A percentile compares a stretch with the other conserved stretches of the same genome.
These are phyloP conservation scores for Choristoneura rosaceana DNA, from an alignment of 2,888 invertebrate genomes.

Conservation along the genomic window DNA sequence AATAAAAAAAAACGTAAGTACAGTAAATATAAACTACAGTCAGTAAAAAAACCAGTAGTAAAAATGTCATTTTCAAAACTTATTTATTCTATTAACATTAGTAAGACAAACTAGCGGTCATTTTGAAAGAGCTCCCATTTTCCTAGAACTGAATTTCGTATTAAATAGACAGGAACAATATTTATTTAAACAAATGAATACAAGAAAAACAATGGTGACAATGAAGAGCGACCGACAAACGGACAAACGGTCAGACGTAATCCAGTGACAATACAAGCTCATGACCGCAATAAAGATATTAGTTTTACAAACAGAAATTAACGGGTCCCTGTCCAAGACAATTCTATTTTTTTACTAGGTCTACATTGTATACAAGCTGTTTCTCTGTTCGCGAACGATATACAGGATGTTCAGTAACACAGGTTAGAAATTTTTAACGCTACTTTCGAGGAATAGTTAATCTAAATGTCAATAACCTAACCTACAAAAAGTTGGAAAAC, in stretches of 20 bases:
- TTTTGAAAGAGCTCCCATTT: neutral
- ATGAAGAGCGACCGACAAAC: neutral
- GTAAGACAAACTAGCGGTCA: neutral
- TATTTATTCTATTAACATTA: too few relatives aligned
- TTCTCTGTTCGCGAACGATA: too few relatives aligned
- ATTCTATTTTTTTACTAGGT: neutral
- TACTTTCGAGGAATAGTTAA: too few relatives aligned
- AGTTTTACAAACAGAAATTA: constrained; percentile 8
- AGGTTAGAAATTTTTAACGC: too few relatives aligned
- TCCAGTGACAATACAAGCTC: constrained; percentile 3
- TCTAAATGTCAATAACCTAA: too few relatives aligned
- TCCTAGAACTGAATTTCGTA: neutral
- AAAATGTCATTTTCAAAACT: too few relatives aligned
- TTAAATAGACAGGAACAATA: neutral
- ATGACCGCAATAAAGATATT: constrained; percentile 19
- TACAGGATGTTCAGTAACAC: too few relatives aligned
- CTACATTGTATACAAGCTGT: neutral
- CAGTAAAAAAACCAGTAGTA: too few relatives aligned
- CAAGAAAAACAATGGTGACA: constrained; percentile 7
- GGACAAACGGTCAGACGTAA: neutral
- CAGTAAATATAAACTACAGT: too few relatives aligned
- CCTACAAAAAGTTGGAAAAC: too few relatives aligned
- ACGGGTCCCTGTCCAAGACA: neutral
- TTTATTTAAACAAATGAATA: neutral
- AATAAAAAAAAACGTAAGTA: too few relatives aligned